Evolutionary conservation across 2,113 vertebrate species (phyloP).

Genomic region (Promerops cafer): DNA sequence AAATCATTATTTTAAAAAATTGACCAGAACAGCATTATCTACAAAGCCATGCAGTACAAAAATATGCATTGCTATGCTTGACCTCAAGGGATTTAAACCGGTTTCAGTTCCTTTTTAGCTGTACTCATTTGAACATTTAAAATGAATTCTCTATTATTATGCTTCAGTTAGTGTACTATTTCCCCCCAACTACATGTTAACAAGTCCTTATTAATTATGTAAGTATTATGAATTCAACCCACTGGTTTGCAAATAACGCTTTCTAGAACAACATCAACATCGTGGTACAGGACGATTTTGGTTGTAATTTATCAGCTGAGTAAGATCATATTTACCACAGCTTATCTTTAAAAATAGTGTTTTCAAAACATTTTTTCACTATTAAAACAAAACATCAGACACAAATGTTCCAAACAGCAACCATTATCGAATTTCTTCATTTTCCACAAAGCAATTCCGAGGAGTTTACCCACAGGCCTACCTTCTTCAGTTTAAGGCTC

Average conservation of each 20-base stretch:
- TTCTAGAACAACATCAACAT: background rate
- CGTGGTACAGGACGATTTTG: background rate
- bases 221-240: background rate
- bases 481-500: conserved; percentile 60
- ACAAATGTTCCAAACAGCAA: conserved; percentile 10
- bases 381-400: background rate
- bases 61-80: background rate
- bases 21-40: conserved; percentile 13
- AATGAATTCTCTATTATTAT: background rate
- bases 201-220: background rate
- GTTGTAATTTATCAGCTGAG: background rate
- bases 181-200: background rate
- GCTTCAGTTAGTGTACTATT: background rate
- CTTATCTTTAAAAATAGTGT: background rate
- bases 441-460: conserved; percentile 44
- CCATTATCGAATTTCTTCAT: conserved; percentile 10
- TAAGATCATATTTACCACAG: background rate
- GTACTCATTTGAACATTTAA: background rate
- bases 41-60: background rate
- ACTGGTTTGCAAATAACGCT: background rate
- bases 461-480: conserved; percentile 58
- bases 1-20: background rate
- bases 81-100: background rate
- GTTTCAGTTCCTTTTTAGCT: background rate
- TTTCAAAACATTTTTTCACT: background rate